Base-by-base conservation (phyloP, 2,888 invertebrate species). In the Thysanoteuthis rhombus region DNA sequence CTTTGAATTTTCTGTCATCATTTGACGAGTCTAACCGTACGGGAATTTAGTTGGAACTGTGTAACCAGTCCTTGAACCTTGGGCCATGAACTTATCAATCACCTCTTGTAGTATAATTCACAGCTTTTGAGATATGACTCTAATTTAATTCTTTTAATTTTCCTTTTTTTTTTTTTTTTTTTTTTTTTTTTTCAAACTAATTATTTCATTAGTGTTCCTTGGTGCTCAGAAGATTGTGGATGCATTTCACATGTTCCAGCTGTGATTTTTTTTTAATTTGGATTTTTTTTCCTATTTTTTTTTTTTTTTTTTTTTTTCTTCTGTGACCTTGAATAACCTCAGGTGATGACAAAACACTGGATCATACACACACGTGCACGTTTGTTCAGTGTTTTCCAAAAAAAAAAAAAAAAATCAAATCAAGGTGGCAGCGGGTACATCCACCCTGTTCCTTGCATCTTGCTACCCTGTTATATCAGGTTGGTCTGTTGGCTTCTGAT, bases 401-500 rank as follows among this genome's bases (percentile, higher is more conserved):
- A 28, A 39, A 19, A 40, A 90, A 90, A 39, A 90, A 90, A 90
- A 36, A 90, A 90, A 42, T 42, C 5, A 42, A 75, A 75, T n/a
- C 32, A 75, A 75, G 75, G 75, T 75, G 75, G 32, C 47, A 16
- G 47, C 47, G 22, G 47, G 47, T 47, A 47, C 47, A 47, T 47
- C 47, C 47, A 47, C 47, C 47, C 47, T 47, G 47, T 47, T 47
- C 47, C 47, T n/a, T 32, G 75, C 75, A n/a, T 75, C 75, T n/a
- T 32, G n/a, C 75, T n/a, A 75, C 75, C 90, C 38, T 38, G 28
- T 90, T 39, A 40, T 91, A 42, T 42, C 42, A 91, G 91, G 91
- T 42, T 91, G 40, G 40, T 91, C 91, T 91, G 91, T 91, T 40
- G 40, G 42, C 42, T 91, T 91, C 40, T 32, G 40, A 91, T 91